These are phyloP conservation scores for Mimas tiliae DNA, from an alignment of 2,888 invertebrate genomes.

Conservation along the genomic window DNA sequence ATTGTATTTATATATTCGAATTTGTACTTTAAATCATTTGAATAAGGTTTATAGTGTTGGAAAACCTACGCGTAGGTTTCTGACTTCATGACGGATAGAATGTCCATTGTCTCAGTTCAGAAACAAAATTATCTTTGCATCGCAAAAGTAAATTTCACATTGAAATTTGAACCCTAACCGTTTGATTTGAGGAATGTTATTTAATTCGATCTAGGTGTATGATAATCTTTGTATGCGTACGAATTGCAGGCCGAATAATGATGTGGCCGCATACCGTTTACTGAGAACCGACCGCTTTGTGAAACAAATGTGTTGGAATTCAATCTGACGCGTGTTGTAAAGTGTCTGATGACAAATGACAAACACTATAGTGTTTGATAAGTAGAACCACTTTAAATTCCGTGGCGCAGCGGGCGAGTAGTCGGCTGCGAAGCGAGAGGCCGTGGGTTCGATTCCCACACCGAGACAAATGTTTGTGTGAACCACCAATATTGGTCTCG, in stretches of 20 bases:
- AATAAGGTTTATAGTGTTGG: constrained; percentile 38
- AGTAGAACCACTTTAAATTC: background rate
- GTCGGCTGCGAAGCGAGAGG: too few relatives aligned
- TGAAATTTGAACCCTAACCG: constrained; percentile 48
- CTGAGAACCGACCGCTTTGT: constrained; percentile 58
- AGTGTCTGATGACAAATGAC: constrained; percentile 33
- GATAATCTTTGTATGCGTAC: constrained; percentile 37
- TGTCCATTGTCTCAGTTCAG: constrained; percentile 68
- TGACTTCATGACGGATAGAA: constrained; percentile 57
- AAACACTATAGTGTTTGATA: background rate
- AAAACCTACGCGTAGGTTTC: constrained; percentile 40
- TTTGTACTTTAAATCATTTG: constrained; percentile 34
- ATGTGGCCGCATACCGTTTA: constrained; percentile 62
- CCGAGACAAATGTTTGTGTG: too few relatives aligned
- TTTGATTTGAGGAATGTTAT: constrained; percentile 40
- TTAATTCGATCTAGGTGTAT: constrained; percentile 12
- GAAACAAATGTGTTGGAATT: constrained; percentile 58
- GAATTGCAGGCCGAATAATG: constrained; percentile 67
- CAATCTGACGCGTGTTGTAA: constrained; percentile 39
- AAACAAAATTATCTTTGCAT: constrained; percentile 45
- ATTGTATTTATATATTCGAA: constrained; percentile 30
- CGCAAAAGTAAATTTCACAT: constrained; percentile 37
- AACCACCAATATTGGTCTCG: too few relatives aligned
- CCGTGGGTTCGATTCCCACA: too few relatives aligned
- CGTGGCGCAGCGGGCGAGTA: too few relatives aligned